Evolutionary conservation across 2,888 invertebrate species (phyloP), one percentile per base, ranked within the genome.

Genomic region (Dasysyrphus tricinctus): DNA sequence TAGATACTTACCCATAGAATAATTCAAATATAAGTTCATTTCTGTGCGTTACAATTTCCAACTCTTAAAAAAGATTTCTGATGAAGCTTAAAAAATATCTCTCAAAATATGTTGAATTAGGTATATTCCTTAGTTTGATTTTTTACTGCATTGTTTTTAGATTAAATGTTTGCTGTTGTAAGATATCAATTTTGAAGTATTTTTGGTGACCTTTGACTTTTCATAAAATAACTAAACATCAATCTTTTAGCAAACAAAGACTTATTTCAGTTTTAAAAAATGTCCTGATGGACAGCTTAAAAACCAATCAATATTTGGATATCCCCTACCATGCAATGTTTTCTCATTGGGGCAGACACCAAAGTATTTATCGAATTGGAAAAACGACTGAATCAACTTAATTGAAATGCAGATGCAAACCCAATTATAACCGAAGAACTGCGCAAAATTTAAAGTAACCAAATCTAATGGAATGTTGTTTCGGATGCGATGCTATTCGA

Each of bases 401-500:
- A 69, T 54, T 39, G 29, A 69, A 54, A 14, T 69, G 54, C 69
- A 69, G 37, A 54, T 11, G 51, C 14, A 51, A 51, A 69, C 14
- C 9, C 16, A 49, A 19, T 19, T 37, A 37, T 14, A 59, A 39
- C 37, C 2, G 34, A 37, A 49, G 34, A 32, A 65, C 32, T 49
- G 34, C 12, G 14, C 67, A 51, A 69, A 69, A 39, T 39, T 69
- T 37, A 39, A 54, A 69, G 39, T 39, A 54, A 12, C 51, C 39
- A 19, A 42, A 16, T 9, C 65, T 16, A 39, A 69, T 54, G 29
- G 44, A 70, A 57, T 77, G 49, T 77, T 77, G 49, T 77, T 81
- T 70, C 39, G 49, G 81, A 65, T 81, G 57, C 65, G 81, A 65
- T 81, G 57, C 65, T 70, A 76, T 75, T 81, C 65, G 56, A 76